phyloP scores from a whole-genome alignment of 2,113 vertebrate genomes.

The Xyliphius kryptos region DNA sequence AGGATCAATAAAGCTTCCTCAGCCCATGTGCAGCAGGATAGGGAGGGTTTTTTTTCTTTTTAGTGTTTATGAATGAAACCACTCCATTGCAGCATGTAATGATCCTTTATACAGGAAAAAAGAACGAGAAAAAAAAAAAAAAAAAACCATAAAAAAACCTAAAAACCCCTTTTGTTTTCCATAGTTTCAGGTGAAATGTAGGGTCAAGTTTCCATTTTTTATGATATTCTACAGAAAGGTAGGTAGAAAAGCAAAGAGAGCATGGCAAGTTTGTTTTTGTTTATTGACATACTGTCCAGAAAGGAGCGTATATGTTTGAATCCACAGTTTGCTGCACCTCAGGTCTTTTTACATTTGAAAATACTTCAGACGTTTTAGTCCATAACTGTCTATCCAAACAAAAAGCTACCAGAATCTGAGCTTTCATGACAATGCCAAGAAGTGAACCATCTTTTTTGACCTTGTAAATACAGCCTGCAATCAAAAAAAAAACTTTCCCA shows the following conservation, averaged over 20 bases:
- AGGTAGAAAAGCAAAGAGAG: constrained; percentile 8
- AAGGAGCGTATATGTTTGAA: neutral
- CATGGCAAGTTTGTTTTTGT: neutral
- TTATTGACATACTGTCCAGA: constrained; percentile 21
- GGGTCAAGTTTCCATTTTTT: neutral
- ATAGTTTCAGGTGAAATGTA: no score
- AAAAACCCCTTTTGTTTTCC: no score
- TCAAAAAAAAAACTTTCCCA: constrained; percentile 59
- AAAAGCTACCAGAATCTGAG: constrained; percentile 28
- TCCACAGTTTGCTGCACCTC: constrained; percentile 1
- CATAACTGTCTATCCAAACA: neutral
- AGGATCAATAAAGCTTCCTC: constrained; percentile 35
- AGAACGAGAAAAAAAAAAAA: no score
- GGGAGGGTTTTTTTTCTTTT: constrained; percentile 40
- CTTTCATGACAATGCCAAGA: constrained; percentile 18
- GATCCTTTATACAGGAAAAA: constrained; percentile 41
- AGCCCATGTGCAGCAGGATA: constrained; percentile 69
- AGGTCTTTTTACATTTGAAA: constrained; percentile 1
- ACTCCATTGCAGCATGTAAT: constrained; percentile 53
- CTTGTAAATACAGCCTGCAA: constrained; percentile 72
- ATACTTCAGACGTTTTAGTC: neutral
- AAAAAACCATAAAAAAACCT: no score
- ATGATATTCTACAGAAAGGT: constrained; percentile 16
- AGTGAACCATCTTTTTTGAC: constrained; percentile 49
- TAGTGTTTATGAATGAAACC: constrained; percentile 53